Base-by-base conservation (phyloP, 2,113 vertebrate species). In the Chloropsis hardwickii region DNA sequence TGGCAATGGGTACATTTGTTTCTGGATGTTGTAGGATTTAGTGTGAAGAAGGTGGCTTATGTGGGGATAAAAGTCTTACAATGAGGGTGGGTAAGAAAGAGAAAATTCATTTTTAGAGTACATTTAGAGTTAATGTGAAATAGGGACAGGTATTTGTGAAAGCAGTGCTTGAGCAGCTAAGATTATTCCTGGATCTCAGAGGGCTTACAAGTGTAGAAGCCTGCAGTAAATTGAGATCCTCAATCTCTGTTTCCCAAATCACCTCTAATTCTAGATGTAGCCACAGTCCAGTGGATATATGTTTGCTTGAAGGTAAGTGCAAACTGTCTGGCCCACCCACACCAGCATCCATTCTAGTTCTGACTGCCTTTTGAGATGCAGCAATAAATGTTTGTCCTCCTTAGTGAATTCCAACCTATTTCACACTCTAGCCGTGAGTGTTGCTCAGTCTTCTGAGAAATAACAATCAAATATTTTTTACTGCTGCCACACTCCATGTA, bases 21-120 rank as follows among this genome's bases (percentile, higher is more conserved):
- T 91, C 56, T 87, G 65, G 17, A 74, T 91, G 17, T 74, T 81
- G 45, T 65, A 66, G 72, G 37, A 81, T 95, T 94, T 95, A 81
- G 31, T 48, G 14, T 62, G 60, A 78, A 89, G 50, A 47, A 78
- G 78, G 22, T 58, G 42, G 33, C 74, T 92, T 67, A 79, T 47
- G 33, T 66, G 33, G 53, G 62, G 81, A 76, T 78, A 29, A 94
- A 89, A 74, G 54, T n/a, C 45, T 89, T 73, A 81, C 22, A 14
- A 10, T 37, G 47, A 66, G 6, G 11, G 22, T 73, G 31, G 45
- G 16, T 48, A 56, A 81, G 28, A 84, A 84, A 77, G 12, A 54
- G 31, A 69, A 94, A 47, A 64, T 51, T 65, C 28, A 57, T 77
- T 91, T 94, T 76, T 69, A 69, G 42, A 33, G 57, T 64, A 16